These are phyloP conservation scores for Odobenus rosmarus DNA, from an alignment of 2,113 vertebrate species.

Conservation along the genomic window DNA sequence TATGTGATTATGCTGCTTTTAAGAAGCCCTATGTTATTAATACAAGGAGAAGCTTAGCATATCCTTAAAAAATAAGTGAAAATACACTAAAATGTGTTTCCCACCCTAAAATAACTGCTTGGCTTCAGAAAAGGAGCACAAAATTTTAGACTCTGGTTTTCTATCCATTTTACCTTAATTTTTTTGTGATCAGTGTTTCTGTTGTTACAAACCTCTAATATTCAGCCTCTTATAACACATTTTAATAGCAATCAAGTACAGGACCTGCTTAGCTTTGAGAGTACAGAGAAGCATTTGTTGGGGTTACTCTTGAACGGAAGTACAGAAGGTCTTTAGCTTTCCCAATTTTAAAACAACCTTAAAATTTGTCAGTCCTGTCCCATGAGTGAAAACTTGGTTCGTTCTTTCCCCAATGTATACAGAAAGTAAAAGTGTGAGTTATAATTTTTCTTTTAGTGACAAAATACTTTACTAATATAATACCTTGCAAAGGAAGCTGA, in stretches of 20 bases:
- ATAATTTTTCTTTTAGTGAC: conserved; percentile 35
- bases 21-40: neutral
- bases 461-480: neutral
- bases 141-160: neutral
- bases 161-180: neutral
- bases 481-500: neutral
- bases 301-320: neutral
- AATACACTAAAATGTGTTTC: neutral
- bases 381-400: conserved; percentile 9
- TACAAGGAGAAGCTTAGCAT: neutral
- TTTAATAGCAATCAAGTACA: neutral
- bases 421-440: conserved; percentile 14
- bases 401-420: neutral
- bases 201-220: neutral
- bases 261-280: neutral
- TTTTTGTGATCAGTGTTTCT: neutral
- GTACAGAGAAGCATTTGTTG: neutral
- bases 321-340: neutral
- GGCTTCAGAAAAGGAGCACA: neutral
- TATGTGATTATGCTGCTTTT: neutral
- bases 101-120: neutral
- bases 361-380: neutral
- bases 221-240: neutral
- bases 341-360: neutral
- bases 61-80: neutral